Percentiles rank a stretch among this genome's conserved stretches.
Evolutionary conservation across 2,113 vertebrate species (phyloP).

Genomic region (Aphelocoma coerulescens): DNA sequence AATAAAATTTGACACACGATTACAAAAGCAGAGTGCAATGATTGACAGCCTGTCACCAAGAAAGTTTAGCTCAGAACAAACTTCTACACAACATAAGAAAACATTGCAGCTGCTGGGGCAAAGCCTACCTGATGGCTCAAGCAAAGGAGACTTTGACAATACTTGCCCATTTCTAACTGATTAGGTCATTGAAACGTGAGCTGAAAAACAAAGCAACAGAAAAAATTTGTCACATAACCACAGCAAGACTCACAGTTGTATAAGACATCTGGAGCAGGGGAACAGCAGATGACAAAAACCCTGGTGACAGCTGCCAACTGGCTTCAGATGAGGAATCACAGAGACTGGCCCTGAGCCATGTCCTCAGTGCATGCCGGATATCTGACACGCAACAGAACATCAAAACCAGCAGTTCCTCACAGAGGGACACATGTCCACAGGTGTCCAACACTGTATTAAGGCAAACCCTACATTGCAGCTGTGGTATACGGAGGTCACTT

Average conservation of each 20-base stretch:
- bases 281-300: neutral
- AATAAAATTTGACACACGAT: neutral
- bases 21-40: neutral
- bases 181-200: neutral
- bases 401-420: neutral
- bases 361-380: neutral
- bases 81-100: neutral
- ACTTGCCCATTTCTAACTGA: neutral
- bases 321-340: neutral
- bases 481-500: accelerated
- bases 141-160: neutral
- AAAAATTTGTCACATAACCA: neutral
- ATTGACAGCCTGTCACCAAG: neutral
- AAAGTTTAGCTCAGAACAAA: neutral
- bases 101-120: neutral
- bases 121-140: neutral
- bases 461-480: neutral
- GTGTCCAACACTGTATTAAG: neutral
- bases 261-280: neutral
- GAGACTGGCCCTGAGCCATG: neutral
- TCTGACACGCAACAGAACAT: neutral
- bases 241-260: neutral
- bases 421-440: accelerated
- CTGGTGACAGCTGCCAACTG: neutral
- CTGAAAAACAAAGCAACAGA: neutral